A percentile compares a stretch with the other conserved stretches of the same genome.
Conservation (phyloP, 2,888 invertebrate genomes). For the Mayetiola destructor region DNA sequence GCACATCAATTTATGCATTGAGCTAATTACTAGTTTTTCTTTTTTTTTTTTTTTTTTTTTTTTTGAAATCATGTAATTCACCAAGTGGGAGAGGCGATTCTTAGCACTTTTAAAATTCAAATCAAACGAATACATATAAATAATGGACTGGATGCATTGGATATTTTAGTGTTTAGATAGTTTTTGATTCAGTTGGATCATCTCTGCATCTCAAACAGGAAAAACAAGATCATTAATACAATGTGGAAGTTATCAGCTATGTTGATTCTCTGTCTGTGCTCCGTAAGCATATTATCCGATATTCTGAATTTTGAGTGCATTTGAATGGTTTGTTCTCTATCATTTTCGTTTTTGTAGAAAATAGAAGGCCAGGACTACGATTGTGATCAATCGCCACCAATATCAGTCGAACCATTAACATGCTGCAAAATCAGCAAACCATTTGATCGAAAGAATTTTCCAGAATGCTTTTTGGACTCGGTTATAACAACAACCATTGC, state of each 20-base stretch:
- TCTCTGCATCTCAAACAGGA: too few species aligned
- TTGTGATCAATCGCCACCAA: neutral
- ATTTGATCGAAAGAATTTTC: neutral
- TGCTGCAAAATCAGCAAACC: neutral
- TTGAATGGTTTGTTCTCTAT: neutral
- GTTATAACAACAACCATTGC: neutral
- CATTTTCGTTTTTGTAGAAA: neutral
- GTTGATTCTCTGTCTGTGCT: neutral
- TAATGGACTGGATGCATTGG: too few species aligned
- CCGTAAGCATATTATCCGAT: neutral
- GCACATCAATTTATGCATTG: neutral
- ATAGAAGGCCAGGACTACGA: neutral
- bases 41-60: too few species aligned
- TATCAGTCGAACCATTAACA: neutral
- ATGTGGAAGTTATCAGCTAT: neutral
- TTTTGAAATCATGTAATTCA: too few species aligned
- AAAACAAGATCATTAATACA: too few species aligned
- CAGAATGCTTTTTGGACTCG: neutral
- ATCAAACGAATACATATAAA: too few species aligned
- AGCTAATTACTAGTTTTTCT: too few species aligned
- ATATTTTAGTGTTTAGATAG: too few species aligned
- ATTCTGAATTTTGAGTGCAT: neutral
- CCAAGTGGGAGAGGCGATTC: too few species aligned
- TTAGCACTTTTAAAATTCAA: too few species aligned
- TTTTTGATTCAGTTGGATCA: too few species aligned